phyloP scores from a whole-genome alignment of 2,888 invertebrate species.

The Pachydiplax longipennis region DNA sequence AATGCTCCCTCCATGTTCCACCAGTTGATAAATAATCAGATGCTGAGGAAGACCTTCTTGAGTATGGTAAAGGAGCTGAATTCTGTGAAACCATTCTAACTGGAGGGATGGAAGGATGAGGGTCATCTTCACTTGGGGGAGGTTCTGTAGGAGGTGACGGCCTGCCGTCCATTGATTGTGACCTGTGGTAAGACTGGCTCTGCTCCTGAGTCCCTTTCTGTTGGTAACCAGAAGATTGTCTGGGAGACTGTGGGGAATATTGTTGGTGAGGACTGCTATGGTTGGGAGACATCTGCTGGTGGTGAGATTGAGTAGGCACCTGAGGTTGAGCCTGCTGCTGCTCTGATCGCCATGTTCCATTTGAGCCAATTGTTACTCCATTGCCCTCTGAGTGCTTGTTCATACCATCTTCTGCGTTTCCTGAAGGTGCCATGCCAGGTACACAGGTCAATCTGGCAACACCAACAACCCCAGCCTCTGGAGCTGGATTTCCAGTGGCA shows the following conservation, averaged over 20 bases:
- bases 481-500: not conserved
- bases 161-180: constrained; percentile 11
- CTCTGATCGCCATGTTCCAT: constrained; percentile 66
- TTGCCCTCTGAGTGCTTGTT: constrained; percentile 50
- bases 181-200: constrained; percentile 7
- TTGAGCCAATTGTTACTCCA: constrained; percentile 50
- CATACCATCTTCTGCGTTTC: not conserved
- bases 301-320: constrained; percentile 26
- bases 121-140: constrained; percentile 55
- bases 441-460: constrained; percentile 45
- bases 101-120: constrained; percentile 53
- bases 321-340: constrained; percentile 62
- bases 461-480: not conserved
- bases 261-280: constrained; percentile 52
- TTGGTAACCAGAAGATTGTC: constrained; percentile 42
- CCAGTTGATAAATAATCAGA: constrained; percentile 69
- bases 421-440: constrained; percentile 9
- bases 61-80: constrained; percentile 61
- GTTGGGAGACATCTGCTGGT: constrained; percentile 15
- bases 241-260: constrained; percentile 52
- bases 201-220: not conserved
- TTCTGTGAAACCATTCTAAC: constrained; percentile 60
- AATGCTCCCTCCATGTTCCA: constrained; percentile 52
- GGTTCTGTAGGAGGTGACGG: constrained; percentile 41
- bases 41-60: constrained; percentile 71